A percentile compares a stretch with the other conserved stretches of the same genome.
phyloP scores from a whole-genome alignment of 1,140 invertebrate genomes.

The Drosophila saltans region DNA sequence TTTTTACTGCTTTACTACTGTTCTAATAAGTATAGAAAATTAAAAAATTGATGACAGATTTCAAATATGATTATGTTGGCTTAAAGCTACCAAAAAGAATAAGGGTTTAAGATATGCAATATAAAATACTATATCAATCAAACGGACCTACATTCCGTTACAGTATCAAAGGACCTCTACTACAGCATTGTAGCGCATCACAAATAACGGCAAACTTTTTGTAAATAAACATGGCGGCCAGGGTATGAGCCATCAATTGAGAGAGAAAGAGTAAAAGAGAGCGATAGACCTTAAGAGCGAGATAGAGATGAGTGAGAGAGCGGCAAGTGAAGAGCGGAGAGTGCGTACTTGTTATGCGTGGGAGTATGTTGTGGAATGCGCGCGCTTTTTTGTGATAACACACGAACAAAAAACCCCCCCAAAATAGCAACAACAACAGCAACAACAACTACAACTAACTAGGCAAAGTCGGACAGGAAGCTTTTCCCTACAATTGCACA shows the following conservation, averaged over 20 bases:
- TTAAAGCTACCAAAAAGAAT: no score
- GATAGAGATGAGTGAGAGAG: constrained; percentile 21
- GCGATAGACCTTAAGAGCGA: no score
- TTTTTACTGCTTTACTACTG: no score
- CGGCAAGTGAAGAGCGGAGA: constrained; percentile 14
- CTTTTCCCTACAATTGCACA: constrained; percentile 76
- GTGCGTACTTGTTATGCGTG: constrained; percentile 33
- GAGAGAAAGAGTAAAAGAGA: constrained; percentile 26
- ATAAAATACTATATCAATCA: no score
- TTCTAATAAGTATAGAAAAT: no score
- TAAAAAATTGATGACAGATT: no score
- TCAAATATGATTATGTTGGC: no score
- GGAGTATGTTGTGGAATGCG: constrained; percentile 70
- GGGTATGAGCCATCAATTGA: constrained; percentile 51
- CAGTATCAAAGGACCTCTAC: constrained; percentile 15
- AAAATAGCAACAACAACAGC: constrained; percentile 16
- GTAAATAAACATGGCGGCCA: constrained; percentile 77
- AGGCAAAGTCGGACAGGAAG: constrained; percentile 64
- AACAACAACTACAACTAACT: constrained; percentile 12
- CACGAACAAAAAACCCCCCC: constrained; percentile 13
- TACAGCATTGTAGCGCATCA: neutral
- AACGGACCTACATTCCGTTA: neutral
- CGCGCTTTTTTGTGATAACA: constrained; percentile 61
- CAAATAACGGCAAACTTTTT: constrained; percentile 71
- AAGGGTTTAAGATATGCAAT: no score